phyloP scores from a whole-genome alignment of 2,113 vertebrate species.

The Progne subis region DNA sequence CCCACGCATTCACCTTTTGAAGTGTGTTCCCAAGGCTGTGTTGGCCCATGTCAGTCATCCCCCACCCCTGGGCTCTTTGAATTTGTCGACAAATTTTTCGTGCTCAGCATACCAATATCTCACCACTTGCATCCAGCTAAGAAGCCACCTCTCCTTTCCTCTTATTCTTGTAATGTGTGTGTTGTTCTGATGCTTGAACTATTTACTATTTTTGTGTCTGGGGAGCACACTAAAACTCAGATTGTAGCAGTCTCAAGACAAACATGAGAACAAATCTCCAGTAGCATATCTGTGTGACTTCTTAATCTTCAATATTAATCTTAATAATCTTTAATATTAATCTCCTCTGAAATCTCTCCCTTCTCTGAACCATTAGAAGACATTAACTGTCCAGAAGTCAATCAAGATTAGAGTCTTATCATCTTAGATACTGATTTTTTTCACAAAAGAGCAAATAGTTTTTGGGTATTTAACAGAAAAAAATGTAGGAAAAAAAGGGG shows the following conservation, averaged over 20 bases:
- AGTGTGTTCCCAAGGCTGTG: background rate
- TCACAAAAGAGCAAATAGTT: background rate
- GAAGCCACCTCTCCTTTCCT: background rate
- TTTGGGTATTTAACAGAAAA: background rate
- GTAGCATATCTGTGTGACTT: background rate
- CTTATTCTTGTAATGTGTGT: background rate
- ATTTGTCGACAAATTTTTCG: background rate
- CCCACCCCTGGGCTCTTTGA: background rate
- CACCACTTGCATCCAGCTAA: background rate
- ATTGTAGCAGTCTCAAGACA: background rate
- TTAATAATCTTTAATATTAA: background rate
- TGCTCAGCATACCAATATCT: background rate
- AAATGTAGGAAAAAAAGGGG: background rate
- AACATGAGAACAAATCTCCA: background rate
- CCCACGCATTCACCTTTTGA: background rate
- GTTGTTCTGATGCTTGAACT: background rate
- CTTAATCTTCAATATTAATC: background rate
- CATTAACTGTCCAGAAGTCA: background rate
- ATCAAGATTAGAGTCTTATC: background rate
- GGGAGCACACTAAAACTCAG: background rate
- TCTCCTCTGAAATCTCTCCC: background rate
- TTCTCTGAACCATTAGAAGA: background rate
- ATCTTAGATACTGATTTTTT: background rate
- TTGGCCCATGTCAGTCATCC: background rate
- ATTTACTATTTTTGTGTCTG: background rate